Base-by-base conservation (phyloP, 2,797 vertebrate species). In the Periparus ater region DNA sequence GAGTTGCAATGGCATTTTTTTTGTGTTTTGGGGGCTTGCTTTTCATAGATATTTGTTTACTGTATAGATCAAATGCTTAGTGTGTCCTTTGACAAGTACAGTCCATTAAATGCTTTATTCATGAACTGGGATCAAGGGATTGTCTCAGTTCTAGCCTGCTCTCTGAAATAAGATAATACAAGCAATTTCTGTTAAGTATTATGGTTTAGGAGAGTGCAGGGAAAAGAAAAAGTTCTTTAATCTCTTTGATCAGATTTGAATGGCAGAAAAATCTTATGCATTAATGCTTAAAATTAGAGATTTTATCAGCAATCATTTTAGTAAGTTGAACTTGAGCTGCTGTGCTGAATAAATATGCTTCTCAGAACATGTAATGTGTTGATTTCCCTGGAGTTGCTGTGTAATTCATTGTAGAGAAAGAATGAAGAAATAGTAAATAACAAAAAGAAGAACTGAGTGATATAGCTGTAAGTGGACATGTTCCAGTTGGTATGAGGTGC, bases 51-150 rank as follows among this genome's bases (percentile, higher is more conserved):
- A 75, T 72, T 94, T 96, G 95, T 96, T 96, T 96, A 93, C 83
- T 91, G 67, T 93, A 38, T 93, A 91, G 93, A 95, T 93, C 83
- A 89, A 94, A 93, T 93, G 58, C 87, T 84, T 93, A 88, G 81
- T 80, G 61, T 95, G 91, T 88, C 93, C 85, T 95, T 95, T 94
- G 94, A 96, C 91, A 96, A 95, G 84, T 70, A 61, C 65, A 90
- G 91, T 95, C 95, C 94, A 79, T 96, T 96, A 96, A 96, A 95
- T 96, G 96, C 87, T 96, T 97, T 97, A 96, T 97, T 97, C 94
- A 96, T 97, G 93, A 97, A 82, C 83, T 95, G 96, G 93, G 93
- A 95, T 93, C 96, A 93, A 92, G 96, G 85, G 94, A 96, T 93
- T 95, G 91, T 94, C 90, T 97, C 94, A 86, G 87, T 85, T 89